phyloP scores from a whole-genome alignment of 2,888 invertebrate genomes.

The Loripinus fragilis region DNA sequence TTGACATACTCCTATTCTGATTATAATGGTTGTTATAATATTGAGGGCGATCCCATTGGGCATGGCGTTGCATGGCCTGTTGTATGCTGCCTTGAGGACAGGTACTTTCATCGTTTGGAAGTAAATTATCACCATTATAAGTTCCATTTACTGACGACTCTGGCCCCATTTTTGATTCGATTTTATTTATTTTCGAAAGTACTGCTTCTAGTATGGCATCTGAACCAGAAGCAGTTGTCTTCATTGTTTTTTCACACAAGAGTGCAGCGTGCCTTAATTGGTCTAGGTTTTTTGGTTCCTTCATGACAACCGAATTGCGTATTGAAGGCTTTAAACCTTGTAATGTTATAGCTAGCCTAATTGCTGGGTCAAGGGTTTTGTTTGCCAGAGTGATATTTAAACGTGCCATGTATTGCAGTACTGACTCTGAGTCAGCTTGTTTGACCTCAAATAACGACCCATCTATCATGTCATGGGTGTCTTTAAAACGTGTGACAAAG shows the following conservation, averaged over 20 bases:
- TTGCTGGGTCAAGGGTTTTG: not conserved
- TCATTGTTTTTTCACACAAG: not conserved
- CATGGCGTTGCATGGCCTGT: not conserved
- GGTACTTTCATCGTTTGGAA: not conserved
- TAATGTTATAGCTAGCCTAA: not conserved
- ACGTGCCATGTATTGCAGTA: conserved; percentile 1
- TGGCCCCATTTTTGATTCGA: not conserved
- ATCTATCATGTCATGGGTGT: conserved; percentile 2
- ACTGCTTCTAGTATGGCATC: not conserved
- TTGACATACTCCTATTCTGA: no score
- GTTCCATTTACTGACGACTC: not conserved
- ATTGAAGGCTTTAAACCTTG: not conserved
- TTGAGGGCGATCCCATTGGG: not conserved
- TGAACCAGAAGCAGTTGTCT: not conserved
- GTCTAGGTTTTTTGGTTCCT: not conserved
- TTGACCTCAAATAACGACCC: not conserved
- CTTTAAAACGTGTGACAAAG: not conserved
- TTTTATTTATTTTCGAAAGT: not conserved
- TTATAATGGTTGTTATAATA: not conserved
- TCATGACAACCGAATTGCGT: not conserved
- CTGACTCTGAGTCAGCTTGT: not conserved
- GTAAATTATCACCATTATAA: not conserved
- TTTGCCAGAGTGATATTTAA: not conserved
- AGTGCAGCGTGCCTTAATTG: not conserved
- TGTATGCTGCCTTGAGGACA: not conserved